Evolutionary conservation across 2,797 vertebrate species (phyloP).

Genomic region (Trematomus bernacchii): DNA sequence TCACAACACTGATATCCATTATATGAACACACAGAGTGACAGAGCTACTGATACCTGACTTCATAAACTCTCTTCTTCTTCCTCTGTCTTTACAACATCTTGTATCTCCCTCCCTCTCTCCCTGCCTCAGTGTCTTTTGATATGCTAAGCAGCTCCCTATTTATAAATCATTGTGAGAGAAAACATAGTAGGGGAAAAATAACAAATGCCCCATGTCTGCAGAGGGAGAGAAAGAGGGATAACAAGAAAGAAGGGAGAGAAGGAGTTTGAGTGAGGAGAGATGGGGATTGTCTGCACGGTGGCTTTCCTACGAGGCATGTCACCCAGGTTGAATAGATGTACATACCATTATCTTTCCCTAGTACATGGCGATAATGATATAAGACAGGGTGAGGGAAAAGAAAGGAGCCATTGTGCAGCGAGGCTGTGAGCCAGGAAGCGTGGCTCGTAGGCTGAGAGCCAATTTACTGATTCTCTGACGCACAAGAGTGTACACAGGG

Average conservation of each 20-base stretch:
- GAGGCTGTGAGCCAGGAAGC: conserved; percentile 38
- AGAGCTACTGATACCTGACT: conserved; percentile 32
- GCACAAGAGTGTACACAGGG: conserved; percentile 4
- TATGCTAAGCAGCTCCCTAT: conserved; percentile 71
- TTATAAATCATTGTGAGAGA: conserved; percentile 64
- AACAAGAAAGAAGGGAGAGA: conserved; percentile 28
- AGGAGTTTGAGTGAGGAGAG: conserved; percentile 23
- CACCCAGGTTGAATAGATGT: conserved; percentile 57
- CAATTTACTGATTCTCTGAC: conserved; percentile 26
- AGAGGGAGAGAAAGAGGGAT: conserved; percentile 28
- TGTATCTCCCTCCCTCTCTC: conserved; percentile 20
- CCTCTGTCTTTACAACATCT: conserved; percentile 20
- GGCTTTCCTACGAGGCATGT: conserved; percentile 42
- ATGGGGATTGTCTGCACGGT: conserved; percentile 24
- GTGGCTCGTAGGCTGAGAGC: conserved; percentile 24
- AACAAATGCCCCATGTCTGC: conserved; percentile 56
- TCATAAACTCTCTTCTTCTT: conserved; percentile 26
- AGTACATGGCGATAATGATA: conserved; percentile 47
- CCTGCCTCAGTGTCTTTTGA: conserved; percentile 56
- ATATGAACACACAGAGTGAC: conserved; percentile 37
- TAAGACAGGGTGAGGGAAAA: conserved; percentile 40
- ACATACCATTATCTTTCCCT: conserved; percentile 53
- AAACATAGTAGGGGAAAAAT: conserved; percentile 66
- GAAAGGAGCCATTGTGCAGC: conserved; percentile 46
- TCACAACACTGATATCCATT: not conserved